Percentiles rank a stretch among this genome's conserved stretches.
phyloP scores from a whole-genome alignment of 2,113 vertebrate species.

The Bubalus kerabau region DNA sequence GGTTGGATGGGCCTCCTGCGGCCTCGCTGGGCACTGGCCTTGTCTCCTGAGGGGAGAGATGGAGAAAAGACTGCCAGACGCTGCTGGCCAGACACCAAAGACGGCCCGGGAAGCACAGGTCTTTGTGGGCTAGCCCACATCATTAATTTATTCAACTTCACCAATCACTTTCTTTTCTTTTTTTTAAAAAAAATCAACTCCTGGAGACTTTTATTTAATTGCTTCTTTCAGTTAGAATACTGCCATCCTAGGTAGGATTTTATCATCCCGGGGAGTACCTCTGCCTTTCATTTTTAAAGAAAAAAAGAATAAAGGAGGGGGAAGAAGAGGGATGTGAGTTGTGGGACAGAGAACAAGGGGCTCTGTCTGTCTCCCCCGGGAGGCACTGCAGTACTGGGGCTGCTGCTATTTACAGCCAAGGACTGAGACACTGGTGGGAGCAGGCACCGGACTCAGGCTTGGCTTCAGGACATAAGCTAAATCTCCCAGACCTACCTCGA shows the following conservation, averaged over 20 bases:
- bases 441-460: neutral
- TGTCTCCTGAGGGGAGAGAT: neutral
- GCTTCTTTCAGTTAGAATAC: slow-evolving; percentile 25
- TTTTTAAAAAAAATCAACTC: neutral
- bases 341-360: neutral
- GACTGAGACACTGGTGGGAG: neutral
- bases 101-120: neutral
- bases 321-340: neutral
- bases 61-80: neutral
- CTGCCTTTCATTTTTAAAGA: slow-evolving; percentile 36
- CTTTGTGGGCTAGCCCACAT: neutral
- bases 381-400: neutral
- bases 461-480: slow-evolving; percentile 32
- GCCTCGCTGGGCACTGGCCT: neutral
- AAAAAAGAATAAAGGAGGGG: neutral
- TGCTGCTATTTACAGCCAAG: slow-evolving; percentile 55
- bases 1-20: neutral
- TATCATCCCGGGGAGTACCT: slow-evolving; percentile 56
- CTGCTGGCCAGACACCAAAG: slow-evolving; percentile 52
- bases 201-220: neutral
- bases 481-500: neutral
- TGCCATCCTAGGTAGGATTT: slow-evolving; percentile 43
- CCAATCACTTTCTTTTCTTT: neutral
- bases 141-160: slow-evolving; percentile 39
- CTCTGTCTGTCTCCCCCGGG: slow-evolving; percentile 39